Evolutionary conservation across 2,113 vertebrate genomes (phyloP).

Genomic region (Asarcornis scutulata): DNA sequence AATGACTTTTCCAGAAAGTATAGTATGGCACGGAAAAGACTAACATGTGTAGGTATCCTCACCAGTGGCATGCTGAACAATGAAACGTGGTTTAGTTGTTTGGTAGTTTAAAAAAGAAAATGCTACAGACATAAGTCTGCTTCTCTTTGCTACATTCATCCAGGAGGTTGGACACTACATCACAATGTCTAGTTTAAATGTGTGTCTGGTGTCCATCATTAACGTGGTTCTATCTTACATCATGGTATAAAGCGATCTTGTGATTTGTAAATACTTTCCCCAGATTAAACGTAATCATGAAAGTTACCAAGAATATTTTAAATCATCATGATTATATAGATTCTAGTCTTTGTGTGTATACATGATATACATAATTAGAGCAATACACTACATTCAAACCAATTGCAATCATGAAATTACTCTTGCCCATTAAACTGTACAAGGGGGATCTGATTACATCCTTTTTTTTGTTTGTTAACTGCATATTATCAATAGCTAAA

Average conservation of each 20-base stretch:
- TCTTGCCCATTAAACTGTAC: constrained; percentile 42
- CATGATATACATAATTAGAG: constrained; percentile 37
- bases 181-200: not conserved
- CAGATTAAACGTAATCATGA: constrained; percentile 29
- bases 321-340: constrained; percentile 26
- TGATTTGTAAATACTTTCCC: constrained; percentile 4
- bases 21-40: not conserved
- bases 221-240: not conserved
- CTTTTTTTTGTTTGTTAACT: not conserved
- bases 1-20: constrained; percentile 37
- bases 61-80: not conserved
- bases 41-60: not conserved
- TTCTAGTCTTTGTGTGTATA: not conserved
- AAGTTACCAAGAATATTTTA: constrained; percentile 27
- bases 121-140: not conserved
- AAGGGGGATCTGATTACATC: constrained; percentile 55
- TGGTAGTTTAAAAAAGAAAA: constrained; percentile 1
- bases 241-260: not conserved
- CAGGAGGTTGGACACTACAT: not conserved
- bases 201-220: not conserved
- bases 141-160: not conserved
- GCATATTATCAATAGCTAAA: not conserved
- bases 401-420: constrained; percentile 60
- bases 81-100: not conserved
- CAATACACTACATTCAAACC: constrained; percentile 34